These are phyloP conservation scores for Pangasianodon gigas DNA, from an alignment of 2,113 vertebrate genomes.

Conservation along the genomic window DNA sequence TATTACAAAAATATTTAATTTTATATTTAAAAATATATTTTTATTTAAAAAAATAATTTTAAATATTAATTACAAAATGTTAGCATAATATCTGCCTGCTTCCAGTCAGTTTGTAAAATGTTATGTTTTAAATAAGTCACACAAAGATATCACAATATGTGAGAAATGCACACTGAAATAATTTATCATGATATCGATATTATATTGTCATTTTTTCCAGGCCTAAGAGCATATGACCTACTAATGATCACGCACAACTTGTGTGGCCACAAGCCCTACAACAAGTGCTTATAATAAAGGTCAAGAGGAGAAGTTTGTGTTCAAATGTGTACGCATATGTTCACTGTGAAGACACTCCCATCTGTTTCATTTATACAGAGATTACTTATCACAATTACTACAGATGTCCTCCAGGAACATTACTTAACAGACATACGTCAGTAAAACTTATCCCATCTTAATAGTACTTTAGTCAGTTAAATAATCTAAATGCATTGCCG, in stretches of 20 bases:
- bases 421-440: not conserved
- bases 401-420: not conserved
- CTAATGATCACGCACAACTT: not conserved
- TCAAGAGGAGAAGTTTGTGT: not conserved
- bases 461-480: not conserved
- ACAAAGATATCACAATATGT: too few species aligned
- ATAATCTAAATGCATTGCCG: not conserved
- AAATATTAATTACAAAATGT: too few species aligned
- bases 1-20: too few species aligned
- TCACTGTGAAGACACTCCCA: not conserved
- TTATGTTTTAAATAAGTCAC: too few species aligned
- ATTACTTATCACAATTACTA: not conserved
- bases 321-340: not conserved
- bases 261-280: not conserved
- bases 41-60: too few species aligned
- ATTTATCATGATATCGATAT: too few species aligned
- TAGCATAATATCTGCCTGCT: too few species aligned
- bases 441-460: not conserved
- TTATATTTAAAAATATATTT: too few species aligned
- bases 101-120: too few species aligned
- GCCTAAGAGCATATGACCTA: not conserved
- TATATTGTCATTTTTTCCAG: not conserved
- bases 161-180: too few species aligned
- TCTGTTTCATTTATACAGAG: not conserved
- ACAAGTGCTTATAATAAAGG: not conserved